Evolutionary conservation across 2,888 invertebrate genomes (phyloP), one percentile per base, ranked within the genome.

Genomic region (Tetragonula carbonaria): DNA sequence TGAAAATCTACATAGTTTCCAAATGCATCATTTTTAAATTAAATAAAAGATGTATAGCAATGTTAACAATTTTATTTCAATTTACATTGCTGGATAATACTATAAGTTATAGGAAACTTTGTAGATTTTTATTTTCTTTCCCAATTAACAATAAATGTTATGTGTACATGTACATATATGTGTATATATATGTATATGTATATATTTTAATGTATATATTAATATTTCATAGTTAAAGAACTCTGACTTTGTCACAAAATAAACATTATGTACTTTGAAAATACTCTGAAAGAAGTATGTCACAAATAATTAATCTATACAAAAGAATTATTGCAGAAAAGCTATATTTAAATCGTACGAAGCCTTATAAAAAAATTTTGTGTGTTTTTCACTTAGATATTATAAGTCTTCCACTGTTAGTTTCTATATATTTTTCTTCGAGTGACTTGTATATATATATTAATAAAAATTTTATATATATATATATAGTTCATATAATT

Each of bases 201-300:
- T 82, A 89, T 80, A 81, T 83, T 85, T 83, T 82, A 87, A 16
- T 84, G 72, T 84, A 88, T 82, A 87, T 83, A 83, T 83, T 90
- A 89, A 89, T 88, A 87, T 88, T 85, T 89, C 80, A 86, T 88
- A 91, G 88, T 89, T 90, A 91, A 90, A 93, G 89, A 87, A 85
- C 85, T 88, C 88, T 89, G 87, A 88, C 87, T 90, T 78, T 89
- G 87, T 88, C 81, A 87, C 85, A 84, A 75, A 71, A 81, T 90
- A 87, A 84, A 87, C 88, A 74, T 85, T 84, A 84, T 63, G 66
- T 85, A 89, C 85, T 85, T 84, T 78, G 63, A 45, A 45, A 45
- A 45, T 53, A 80, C 87, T 88, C 77, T 84, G 83, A 87, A 86
- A 86, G 86, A 75, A 73, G 85, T 78, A 88, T 80, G 50, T 85